Conservation (phyloP, 2,113 vertebrate species). For the Misgurnus anguillicaudatus region DNA sequence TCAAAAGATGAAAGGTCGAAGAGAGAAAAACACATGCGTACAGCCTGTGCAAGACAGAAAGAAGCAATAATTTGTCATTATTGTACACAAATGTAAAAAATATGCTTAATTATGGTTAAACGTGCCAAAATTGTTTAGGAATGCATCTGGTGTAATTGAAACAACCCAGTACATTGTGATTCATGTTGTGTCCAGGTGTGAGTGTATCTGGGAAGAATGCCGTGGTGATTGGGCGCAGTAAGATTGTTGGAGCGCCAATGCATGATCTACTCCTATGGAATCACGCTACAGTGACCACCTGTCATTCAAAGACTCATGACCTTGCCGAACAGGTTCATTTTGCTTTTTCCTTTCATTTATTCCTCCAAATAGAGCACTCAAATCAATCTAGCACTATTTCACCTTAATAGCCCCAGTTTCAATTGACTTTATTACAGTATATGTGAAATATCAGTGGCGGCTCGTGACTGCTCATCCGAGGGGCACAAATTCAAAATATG, state of each 20-base stretch:
- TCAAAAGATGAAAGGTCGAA: background rate
- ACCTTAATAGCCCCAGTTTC: background rate
- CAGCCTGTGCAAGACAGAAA: background rate
- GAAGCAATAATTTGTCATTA: background rate
- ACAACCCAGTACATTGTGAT: background rate
- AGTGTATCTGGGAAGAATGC: slow-evolving; percentile 86
- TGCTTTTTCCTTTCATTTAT: background rate
- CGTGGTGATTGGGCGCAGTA: slow-evolving; percentile 93
- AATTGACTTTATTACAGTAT: too few species aligned
- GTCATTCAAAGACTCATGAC: slow-evolving; percentile 88
- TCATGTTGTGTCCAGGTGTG: slow-evolving; percentile 73
- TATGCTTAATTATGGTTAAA: too few species aligned
- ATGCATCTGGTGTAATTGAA: background rate
- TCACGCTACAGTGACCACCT: slow-evolving; percentile 92
- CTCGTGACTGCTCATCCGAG: too few species aligned
- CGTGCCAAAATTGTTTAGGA: background rate
- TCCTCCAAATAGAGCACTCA: too few species aligned
- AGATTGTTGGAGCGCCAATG: slow-evolving; percentile 95
- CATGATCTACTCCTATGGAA: slow-evolving; percentile 92
- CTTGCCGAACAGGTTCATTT: slow-evolving; percentile 79
- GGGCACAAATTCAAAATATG: too few species aligned
- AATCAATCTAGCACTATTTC: background rate
- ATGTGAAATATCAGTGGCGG: too few species aligned
- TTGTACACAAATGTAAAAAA: background rate
- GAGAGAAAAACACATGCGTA: background rate